phyloP scores from a whole-genome alignment of 2,797 vertebrate species.

The Sebastes minor region DNA sequence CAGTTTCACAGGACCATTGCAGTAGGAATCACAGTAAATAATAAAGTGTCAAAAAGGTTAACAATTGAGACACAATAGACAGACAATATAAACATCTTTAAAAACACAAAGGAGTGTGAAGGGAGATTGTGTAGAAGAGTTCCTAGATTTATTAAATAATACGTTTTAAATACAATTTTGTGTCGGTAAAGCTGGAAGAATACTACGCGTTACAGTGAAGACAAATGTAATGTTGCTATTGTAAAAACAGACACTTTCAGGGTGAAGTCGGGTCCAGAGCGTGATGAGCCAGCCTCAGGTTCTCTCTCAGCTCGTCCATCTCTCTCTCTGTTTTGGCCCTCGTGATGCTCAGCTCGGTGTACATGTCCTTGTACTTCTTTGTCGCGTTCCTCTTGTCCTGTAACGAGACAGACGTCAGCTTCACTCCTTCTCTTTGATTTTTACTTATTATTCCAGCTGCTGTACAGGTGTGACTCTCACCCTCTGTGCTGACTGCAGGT shows the following conservation, averaged over 20 bases:
- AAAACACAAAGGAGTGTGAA: not conserved
- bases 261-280: constrained; percentile 60
- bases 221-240: not conserved
- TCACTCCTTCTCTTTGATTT: not conserved
- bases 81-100: not conserved
- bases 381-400: constrained; percentile 74
- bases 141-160: not conserved
- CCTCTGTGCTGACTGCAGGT: constrained; percentile 72
- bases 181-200: not conserved
- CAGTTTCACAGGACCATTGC: not conserved
- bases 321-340: constrained; percentile 66
- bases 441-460: not conserved
- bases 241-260: not conserved
- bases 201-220: not conserved
- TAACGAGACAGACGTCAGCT: not conserved
- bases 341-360: constrained; percentile 66
- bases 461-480: constrained; percentile 36
- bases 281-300: constrained; percentile 71
- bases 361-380: constrained; percentile 71
- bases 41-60: not conserved
- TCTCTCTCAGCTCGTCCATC: constrained; percentile 70
- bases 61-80: not conserved
- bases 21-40: not conserved
- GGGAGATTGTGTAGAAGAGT: not conserved
- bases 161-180: not conserved